Evolutionary conservation across 1,140 invertebrate species (phyloP).

Genomic region (Plectus sambesii): DNA sequence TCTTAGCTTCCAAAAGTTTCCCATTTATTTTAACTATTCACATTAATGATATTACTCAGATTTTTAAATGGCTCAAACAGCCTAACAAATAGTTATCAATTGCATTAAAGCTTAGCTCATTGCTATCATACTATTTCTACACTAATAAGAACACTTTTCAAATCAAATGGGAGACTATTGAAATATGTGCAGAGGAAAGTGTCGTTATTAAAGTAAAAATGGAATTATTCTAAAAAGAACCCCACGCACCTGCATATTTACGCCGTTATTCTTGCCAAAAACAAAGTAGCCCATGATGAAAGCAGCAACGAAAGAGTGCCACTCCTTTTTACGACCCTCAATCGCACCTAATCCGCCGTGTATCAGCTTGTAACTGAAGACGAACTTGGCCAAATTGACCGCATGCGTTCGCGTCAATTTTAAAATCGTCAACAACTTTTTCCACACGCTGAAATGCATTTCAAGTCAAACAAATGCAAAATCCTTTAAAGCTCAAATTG

Average conservation of each 20-base stretch:
- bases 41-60: too few relatives aligned
- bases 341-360: conserved; percentile 40
- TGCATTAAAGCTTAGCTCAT: too few relatives aligned
- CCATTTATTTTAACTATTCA: too few relatives aligned
- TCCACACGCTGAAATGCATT: conserved; percentile 41
- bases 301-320: conserved; percentile 50
- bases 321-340: conserved; percentile 21
- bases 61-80: too few relatives aligned
- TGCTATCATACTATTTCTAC: too few relatives aligned
- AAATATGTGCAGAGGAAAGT: too few relatives aligned
- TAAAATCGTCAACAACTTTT: conserved; percentile 48
- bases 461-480: conserved; percentile 1
- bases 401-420: conserved; percentile 51
- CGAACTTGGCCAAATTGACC: conserved; percentile 50
- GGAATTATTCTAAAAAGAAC: too few relatives aligned
- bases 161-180: too few relatives aligned
- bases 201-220: too few relatives aligned
- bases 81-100: too few relatives aligned
- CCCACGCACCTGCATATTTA: conserved; percentile 53
- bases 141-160: too few relatives aligned
- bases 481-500: conserved; percentile 1
- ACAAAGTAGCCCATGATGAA: conserved; percentile 50
- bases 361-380: conserved; percentile 49
- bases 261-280: conserved; percentile 52
- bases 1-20: too few relatives aligned